Evolutionary conservation across 2,113 vertebrate genomes (phyloP).

Genomic region (Chelonoidis abingdonii): DNA sequence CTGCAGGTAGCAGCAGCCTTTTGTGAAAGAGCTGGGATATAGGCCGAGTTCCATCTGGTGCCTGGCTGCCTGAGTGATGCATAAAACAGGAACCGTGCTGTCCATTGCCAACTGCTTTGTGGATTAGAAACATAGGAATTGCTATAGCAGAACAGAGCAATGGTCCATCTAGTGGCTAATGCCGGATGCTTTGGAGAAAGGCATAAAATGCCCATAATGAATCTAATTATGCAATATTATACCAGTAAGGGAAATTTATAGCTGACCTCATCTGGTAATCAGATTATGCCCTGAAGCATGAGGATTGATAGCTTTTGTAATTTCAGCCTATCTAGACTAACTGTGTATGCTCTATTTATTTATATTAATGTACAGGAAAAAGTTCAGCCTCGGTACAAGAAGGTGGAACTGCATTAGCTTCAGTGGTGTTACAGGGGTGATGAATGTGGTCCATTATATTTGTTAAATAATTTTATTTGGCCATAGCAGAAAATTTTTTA

Average conservation of each 20-base stretch:
- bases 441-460: constrained; percentile 10
- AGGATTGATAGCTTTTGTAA: constrained; percentile 40
- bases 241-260: constrained; percentile 46
- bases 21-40: neutral
- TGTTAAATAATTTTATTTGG: constrained; percentile 25
- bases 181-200: constrained; percentile 43
- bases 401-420: neutral
- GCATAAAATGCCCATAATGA: constrained; percentile 54
- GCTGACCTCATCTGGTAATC: constrained; percentile 65
- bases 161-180: constrained; percentile 53
- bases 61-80: constrained; percentile 19
- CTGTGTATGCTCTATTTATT: constrained; percentile 47
- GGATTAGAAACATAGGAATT: neutral
- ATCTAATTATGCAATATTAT: constrained; percentile 60
- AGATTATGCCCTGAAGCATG: constrained; percentile 54
- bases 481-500: neutral
- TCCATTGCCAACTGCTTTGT: constrained; percentile 8
- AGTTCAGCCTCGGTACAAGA: neutral
- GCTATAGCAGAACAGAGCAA: neutral
- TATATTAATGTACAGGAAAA: constrained; percentile 38
- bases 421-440: neutral
- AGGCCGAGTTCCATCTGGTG: constrained; percentile 5
- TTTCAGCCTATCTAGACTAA: constrained; percentile 12
- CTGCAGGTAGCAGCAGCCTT: neutral
- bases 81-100: neutral